A percentile compares a stretch with the other conserved stretches of the same genome.
phyloP scores from a whole-genome alignment of 2,888 invertebrate genomes.

The Microctonus brassicae region DNA sequence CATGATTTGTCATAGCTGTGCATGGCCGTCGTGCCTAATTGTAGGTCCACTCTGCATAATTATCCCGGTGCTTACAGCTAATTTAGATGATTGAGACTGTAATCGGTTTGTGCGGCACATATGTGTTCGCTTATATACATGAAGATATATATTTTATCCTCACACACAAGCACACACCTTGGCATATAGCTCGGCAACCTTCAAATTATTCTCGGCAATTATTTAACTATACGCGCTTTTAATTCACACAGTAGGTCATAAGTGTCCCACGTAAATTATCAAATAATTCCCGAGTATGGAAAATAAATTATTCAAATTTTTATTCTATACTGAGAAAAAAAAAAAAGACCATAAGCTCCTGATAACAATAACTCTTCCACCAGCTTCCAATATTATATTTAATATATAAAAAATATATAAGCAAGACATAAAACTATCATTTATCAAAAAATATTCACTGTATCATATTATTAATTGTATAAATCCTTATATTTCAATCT shows the following conservation, averaged over 20 bases:
- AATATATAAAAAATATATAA: background rate
- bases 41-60: constrained; percentile 45
- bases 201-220: constrained; percentile 51
- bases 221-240: constrained; percentile 59
- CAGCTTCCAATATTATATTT: background rate
- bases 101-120: constrained; percentile 45
- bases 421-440: too few relatives aligned
- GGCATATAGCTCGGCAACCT: constrained; percentile 11
- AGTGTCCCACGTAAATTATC: constrained; percentile 49
- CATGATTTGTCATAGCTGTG: constrained; percentile 59
- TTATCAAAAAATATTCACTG: too few relatives aligned
- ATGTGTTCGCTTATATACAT: constrained; percentile 1
- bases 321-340: background rate
- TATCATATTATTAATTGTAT: too few relatives aligned
- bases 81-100: constrained; percentile 53
- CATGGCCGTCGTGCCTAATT: constrained; percentile 47
- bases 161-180: background rate
- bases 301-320: background rate
- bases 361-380: too few relatives aligned
- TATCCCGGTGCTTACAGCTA: constrained; percentile 55
- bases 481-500: too few relatives aligned
- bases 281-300: background rate
- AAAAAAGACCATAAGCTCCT: background rate
- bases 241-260: constrained; percentile 41
- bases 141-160: constrained; percentile 26